A percentile compares a stretch with the other conserved stretches of the same genome.
Conservation (phyloP, 2,113 vertebrate genomes). For the Eleginops maclovinus region DNA sequence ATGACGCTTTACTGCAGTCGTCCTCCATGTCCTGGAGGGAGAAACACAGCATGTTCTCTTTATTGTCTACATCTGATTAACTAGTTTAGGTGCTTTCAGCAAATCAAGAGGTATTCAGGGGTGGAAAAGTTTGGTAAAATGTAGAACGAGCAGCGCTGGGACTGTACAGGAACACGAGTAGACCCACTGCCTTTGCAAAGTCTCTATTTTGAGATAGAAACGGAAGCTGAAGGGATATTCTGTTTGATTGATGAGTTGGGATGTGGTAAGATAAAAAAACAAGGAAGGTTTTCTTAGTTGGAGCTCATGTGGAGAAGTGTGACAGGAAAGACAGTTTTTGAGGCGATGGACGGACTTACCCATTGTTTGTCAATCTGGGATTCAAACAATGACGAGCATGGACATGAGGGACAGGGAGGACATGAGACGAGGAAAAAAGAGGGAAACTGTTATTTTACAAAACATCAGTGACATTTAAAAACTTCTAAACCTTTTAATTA, state of each 20-base stretch:
- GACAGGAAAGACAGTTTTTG: neutral
- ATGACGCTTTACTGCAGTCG: neutral
- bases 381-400: conserved; percentile 79
- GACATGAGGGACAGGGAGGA: conserved; percentile 64
- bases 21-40: neutral
- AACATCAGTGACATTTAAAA: neutral
- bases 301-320: neutral
- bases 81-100: no score
- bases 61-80: no score
- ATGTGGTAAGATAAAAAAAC: neutral
- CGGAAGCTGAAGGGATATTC: neutral
- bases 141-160: no score
- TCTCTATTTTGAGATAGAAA: neutral
- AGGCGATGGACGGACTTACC: conserved; percentile 88
- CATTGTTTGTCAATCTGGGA: conserved; percentile 92
- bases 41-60: neutral
- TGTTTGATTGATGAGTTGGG: neutral
- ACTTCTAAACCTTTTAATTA: no score
- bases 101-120: no score
- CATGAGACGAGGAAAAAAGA: conserved; percentile 37
- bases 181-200: neutral
- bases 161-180: no score
- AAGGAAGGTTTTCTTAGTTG: no score
- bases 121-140: no score
- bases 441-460: conserved; percentile 21